Percentiles rank a stretch among this genome's conserved stretches.
Evolutionary conservation across 64 coral and sea anemone genomes (phyloP).

Genomic region (Montipora cactus): DNA sequence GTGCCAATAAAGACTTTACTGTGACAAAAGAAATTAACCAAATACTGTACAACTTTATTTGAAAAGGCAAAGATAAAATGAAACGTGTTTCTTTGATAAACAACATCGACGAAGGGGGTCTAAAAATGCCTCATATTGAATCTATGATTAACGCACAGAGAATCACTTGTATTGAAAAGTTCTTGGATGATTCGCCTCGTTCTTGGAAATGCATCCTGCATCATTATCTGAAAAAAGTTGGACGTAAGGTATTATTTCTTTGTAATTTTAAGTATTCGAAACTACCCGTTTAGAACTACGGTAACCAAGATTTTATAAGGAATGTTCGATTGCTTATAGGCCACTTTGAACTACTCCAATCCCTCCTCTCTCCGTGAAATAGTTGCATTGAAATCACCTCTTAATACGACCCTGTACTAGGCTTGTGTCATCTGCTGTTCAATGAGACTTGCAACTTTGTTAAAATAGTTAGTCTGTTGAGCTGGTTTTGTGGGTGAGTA

Average conservation of each 20-base stretch:
- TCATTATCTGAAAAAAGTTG: neutral
- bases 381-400: neutral
- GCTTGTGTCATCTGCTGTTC: neutral
- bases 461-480: conserved; percentile 1
- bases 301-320: neutral
- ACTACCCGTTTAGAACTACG: neutral
- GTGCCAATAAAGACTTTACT: neutral
- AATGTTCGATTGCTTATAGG: neutral
- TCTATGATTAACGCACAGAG: neutral
- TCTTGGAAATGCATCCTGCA: too few species aligned
- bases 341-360: neutral
- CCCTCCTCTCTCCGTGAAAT: neutral
- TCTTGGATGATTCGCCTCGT: neutral
- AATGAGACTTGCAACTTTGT: neutral
- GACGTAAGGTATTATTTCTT: neutral
- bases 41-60: too few species aligned
- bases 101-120: neutral
- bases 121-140: neutral
- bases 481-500: neutral
- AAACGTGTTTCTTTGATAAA: neutral
- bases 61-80: neutral
- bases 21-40: too few species aligned
- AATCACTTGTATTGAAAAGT: neutral
- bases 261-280: neutral
- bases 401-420: neutral